Evolutionary conservation across 2,113 vertebrate genomes (phyloP).

Genomic region (Antigone vipio): DNA sequence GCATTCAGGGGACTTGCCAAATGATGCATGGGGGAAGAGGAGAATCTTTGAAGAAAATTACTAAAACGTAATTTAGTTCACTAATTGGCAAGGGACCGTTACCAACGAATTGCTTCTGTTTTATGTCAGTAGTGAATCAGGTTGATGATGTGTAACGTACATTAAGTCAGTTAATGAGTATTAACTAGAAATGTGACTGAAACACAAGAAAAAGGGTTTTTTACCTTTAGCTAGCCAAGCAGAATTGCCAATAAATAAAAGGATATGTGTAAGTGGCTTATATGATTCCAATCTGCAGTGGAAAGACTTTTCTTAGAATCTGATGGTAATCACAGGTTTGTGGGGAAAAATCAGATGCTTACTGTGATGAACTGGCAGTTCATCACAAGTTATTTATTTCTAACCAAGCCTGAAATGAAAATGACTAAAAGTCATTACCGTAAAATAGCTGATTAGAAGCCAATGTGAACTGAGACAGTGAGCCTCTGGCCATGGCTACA

Average conservation of each 20-base stretch:
- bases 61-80: conserved; percentile 55
- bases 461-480: not conserved
- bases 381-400: not conserved
- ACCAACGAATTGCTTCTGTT: conserved; percentile 62
- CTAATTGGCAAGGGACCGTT: conserved; percentile 56
- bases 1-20: conserved; percentile 46
- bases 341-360: conserved; percentile 37
- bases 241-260: conserved; percentile 45
- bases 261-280: conserved; percentile 37
- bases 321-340: conserved; percentile 49
- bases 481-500: not conserved
- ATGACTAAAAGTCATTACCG: conserved; percentile 41
- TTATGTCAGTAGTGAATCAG: conserved; percentile 65
- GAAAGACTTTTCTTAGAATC: conserved; percentile 64
- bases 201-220: conserved; percentile 35
- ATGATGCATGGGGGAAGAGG: conserved; percentile 5
- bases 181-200: conserved; percentile 56
- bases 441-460: conserved; percentile 29
- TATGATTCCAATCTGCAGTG: conserved; percentile 57
- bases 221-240: conserved; percentile 27
- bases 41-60: conserved; percentile 64
- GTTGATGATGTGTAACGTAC: conserved; percentile 52
- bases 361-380: not conserved
- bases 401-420: conserved; percentile 38
- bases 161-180: conserved; percentile 56